A percentile compares a stretch with the other conserved stretches of the same genome.
Evolutionary conservation across 2,797 vertebrate species (phyloP).

Genomic region (Poliocrania exsul): DNA sequence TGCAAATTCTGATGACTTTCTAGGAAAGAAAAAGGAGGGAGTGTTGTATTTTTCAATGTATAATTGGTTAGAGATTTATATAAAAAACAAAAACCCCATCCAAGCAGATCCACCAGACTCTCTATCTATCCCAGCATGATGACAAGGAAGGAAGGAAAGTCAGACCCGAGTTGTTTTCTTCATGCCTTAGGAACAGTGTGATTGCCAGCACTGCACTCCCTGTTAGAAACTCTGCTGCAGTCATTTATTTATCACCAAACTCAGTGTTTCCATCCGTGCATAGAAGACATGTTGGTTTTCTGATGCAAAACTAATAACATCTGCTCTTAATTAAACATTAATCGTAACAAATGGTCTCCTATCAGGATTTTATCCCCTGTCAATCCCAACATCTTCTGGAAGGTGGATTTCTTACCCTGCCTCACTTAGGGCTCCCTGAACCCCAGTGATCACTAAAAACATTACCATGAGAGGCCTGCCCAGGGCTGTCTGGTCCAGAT

Average conservation of each 20-base stretch:
- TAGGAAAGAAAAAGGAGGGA: neutral
- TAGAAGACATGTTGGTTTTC: conserved; percentile 26
- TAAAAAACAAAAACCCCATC: neutral
- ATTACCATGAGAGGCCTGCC: neutral
- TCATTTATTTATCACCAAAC: conserved; percentile 32
- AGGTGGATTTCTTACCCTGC: neutral
- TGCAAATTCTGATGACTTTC: neutral
- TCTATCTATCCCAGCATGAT: neutral
- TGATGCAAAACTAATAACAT: conserved; percentile 40
- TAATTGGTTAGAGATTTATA: neutral
- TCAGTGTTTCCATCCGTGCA: neutral
- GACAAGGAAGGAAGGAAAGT: neutral
- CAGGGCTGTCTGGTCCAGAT: neutral
- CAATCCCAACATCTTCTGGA: neutral
- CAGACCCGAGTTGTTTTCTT: neutral
- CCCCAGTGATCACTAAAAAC: neutral
- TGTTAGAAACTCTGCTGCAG: neutral
- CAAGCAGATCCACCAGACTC: neutral
- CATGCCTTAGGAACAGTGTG: neutral
- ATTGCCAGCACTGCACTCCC: neutral
- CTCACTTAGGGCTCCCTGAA: neutral
- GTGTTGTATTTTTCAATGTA: neutral
- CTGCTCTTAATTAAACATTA: conserved; percentile 69
- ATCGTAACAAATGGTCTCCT: conserved; percentile 45
- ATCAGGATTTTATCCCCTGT: neutral